A percentile compares a stretch with the other conserved stretches of the same genome.
These are phyloP conservation scores for Drosophila imparisetae DNA, from an alignment of 2,888 invertebrate genomes.

Conservation along the genomic window DNA sequence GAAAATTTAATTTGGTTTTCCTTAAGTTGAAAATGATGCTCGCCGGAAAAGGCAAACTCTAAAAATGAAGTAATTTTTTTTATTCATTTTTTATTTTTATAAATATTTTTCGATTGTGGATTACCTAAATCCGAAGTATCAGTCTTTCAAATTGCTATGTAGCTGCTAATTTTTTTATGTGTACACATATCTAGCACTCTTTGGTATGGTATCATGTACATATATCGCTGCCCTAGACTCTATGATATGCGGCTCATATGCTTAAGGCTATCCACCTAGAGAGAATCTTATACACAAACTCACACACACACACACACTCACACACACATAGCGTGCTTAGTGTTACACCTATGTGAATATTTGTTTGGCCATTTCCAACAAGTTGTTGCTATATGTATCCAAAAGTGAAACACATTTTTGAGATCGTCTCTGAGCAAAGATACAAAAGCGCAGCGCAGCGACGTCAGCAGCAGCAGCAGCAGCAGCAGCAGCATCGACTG, in stretches of 20 bases:
- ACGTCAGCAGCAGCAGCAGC: slow-evolving; percentile 11
- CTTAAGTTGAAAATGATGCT: not conserved
- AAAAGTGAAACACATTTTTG: slow-evolving; percentile 58
- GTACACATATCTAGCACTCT: slow-evolving; percentile 20
- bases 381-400: slow-evolving; percentile 66
- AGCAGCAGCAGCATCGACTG: not conserved
- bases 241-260: slow-evolving; percentile 27
- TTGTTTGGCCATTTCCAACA: slow-evolving; percentile 66
- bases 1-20: not conserved
- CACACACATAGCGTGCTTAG: not conserved
- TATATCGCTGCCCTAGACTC: slow-evolving; percentile 17
- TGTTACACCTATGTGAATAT: slow-evolving; percentile 41
- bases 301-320: not conserved
- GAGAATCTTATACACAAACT: slow-evolving; percentile 3
- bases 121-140: not conserved
- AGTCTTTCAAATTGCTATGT: not conserved
- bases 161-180: slow-evolving; percentile 4
- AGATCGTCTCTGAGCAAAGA: slow-evolving; percentile 45
- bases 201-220: not conserved
- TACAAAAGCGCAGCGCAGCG: slow-evolving; percentile 46
- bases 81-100: not conserved
- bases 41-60: not conserved
- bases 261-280: slow-evolving; percentile 22
- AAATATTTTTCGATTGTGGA: not conserved
- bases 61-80: not conserved